phyloP scores from a whole-genome alignment of 64 coral and sea anemone genomes.

The Dendronephthya gigantea region DNA sequence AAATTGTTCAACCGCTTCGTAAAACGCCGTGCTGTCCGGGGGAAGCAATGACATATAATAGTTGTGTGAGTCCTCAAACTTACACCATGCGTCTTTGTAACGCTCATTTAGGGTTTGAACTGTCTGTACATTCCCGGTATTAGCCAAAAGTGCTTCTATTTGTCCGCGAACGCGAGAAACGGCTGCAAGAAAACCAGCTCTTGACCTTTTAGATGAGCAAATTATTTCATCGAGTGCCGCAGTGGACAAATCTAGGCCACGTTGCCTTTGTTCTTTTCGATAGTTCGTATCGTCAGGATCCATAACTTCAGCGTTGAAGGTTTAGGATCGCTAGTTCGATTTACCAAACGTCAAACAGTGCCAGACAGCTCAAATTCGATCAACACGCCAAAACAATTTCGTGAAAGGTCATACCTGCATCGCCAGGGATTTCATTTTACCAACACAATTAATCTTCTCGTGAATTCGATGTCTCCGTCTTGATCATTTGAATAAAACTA shows the following conservation, averaged over 20 bases:
- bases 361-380: neutral
- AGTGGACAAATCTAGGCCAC: neutral
- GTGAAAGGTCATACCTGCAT: neutral
- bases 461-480: neutral
- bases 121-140: neutral
- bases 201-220: neutral
- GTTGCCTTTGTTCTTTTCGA: neutral
- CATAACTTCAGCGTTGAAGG: neutral
- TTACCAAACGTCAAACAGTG: neutral
- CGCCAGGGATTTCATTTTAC: neutral
- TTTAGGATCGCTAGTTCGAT: neutral
- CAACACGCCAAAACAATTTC: no score
- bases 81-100: neutral
- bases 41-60: neutral
- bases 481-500: constrained; percentile 6
- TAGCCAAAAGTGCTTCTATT: constrained; percentile 1
- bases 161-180: neutral
- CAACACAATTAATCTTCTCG: neutral
- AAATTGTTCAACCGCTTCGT: neutral
- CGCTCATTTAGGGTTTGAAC: neutral
- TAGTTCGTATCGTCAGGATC: neutral
- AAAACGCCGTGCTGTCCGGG: neutral
- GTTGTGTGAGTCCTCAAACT: neutral
- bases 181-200: neutral
- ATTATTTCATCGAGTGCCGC: neutral